A percentile compares a stretch with the other conserved stretches of the same genome.
Evolutionary conservation across 1,140 invertebrate genomes (phyloP).

Genomic region (Penaeus chinensis): DNA sequence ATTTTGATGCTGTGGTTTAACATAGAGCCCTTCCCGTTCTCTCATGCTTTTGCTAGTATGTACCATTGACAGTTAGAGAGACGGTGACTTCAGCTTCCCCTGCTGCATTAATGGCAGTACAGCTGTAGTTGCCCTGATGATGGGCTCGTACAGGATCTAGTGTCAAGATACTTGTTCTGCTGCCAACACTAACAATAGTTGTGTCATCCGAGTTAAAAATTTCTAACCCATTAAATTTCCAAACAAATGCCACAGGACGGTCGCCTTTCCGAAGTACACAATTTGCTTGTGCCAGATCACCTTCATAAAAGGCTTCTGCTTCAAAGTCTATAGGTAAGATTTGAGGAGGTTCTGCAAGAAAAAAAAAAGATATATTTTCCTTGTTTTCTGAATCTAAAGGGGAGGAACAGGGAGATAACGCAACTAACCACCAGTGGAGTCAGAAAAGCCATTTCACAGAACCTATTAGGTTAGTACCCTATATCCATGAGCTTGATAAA

Average conservation of each 20-base stretch:
- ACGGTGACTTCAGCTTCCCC: slow-evolving; percentile 66
- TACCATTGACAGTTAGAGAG: slow-evolving; percentile 61
- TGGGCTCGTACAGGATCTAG: slow-evolving; percentile 62
- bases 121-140: slow-evolving; percentile 66
- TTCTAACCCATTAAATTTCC: slow-evolving; percentile 77
- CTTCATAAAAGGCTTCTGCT: slow-evolving; percentile 66
- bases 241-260: slow-evolving; percentile 80
- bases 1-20: no score
- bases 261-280: slow-evolving; percentile 89
- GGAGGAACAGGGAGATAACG: slow-evolving; percentile 49
- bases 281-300: slow-evolving; percentile 74
- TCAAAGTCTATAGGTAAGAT: slow-evolving; percentile 63
- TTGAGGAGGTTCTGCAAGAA: slow-evolving; percentile 61
- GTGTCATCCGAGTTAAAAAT: slow-evolving; percentile 56
- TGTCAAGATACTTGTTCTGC: slow-evolving; percentile 63
- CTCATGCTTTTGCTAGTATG: background rate
- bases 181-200: slow-evolving; percentile 50
- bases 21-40: no score
- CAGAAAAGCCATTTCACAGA: slow-evolving; percentile 19
- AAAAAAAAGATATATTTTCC: slow-evolving; percentile 17
- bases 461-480: slow-evolving; percentile 12
- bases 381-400: background rate
- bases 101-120: slow-evolving; percentile 76
- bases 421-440: background rate
- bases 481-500: slow-evolving; percentile 4